Evolutionary conservation across 2,113 vertebrate genomes (phyloP), one percentile per base, ranked within the genome.

Genomic region (Alectura lathami): DNA sequence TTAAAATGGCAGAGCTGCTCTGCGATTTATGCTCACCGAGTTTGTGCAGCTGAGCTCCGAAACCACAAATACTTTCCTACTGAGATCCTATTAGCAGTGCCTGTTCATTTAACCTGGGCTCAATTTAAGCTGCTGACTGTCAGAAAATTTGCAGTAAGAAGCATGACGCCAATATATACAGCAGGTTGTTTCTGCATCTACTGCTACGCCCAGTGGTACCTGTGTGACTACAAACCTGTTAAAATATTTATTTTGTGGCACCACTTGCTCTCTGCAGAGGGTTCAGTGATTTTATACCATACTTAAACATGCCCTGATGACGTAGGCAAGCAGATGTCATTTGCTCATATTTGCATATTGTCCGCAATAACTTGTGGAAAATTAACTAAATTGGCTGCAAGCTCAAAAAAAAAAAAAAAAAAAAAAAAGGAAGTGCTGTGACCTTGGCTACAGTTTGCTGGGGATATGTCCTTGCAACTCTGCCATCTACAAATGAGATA

Each of bases 171-270:
- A 54, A 60, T 56, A 29, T 3, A 47, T 60, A 6, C 59, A 59
- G 67, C 48, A 77, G 51, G 60, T 75, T 75, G 47, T 59, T 93
- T 63, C 75, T 93, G 79, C 32, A 3, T 66, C 85, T 68, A 6
- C 72, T 18, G 29, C 82, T 83, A 5, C 73, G 59, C 74, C 63
- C 70, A 59, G 0, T 47, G 69, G 54, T 80, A 69, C 68, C 73
- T 4, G 6, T 90, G 85, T 88, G 91, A 60, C 81, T 81, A 50
- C 75, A 94, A 93, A 95, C 80, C 66, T 94, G 53, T 91, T 83
- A 84, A 83, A 93, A 90, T 95, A 93, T 91, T 97, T 95, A 83
- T 95, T 91, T 81, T 95, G 79, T 94, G 89, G 92, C 88, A 90
- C 88, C 80, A 88, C 77, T 76, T 94, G 64, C 6, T 80, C 88